Conservation (phyloP, 2,888 invertebrate species). For the Ormyrus nitidulus region DNA sequence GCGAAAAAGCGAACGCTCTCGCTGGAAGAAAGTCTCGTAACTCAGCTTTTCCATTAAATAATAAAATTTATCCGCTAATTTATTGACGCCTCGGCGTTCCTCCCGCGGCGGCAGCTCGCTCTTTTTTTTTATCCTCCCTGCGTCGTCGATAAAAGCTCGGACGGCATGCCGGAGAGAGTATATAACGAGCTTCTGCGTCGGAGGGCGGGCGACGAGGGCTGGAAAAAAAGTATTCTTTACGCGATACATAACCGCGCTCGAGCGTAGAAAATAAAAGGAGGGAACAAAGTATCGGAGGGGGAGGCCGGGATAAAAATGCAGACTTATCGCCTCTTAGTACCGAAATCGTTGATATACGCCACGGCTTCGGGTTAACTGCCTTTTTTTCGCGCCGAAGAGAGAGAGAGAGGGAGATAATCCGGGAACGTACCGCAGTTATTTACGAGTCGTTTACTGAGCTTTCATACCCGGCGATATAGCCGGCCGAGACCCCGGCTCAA, state of each 20-base stretch:
- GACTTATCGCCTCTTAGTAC: conserved; percentile 48
- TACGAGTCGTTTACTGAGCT: conserved; percentile 54
- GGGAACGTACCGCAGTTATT: conserved; percentile 46
- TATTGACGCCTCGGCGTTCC: not conserved
- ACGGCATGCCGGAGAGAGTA: too few species aligned
- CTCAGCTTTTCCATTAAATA: not conserved
- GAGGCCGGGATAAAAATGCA: conserved; percentile 30
- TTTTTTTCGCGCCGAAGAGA: not conserved
- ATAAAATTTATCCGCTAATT: conserved; percentile 7
- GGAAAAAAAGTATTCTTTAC: too few species aligned
- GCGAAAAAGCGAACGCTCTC: too few species aligned
- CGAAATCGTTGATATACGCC: conserved; percentile 28
- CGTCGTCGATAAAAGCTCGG: too few species aligned
- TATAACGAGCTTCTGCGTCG: too few species aligned
- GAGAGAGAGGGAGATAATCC: conserved; percentile 44
- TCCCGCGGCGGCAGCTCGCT: too few species aligned
- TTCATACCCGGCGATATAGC: conserved; percentile 17
- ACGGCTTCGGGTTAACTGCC: conserved; percentile 34
- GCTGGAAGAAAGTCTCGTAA: too few species aligned
- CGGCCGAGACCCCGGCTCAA: conserved; percentile 16
- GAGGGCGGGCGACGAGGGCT: too few species aligned
- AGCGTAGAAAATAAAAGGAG: not conserved
- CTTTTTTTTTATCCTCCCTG: too few species aligned
- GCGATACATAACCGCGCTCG: too few species aligned
- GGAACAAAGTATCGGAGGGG: conserved; percentile 25